A percentile compares a stretch with the other conserved stretches of the same genome.
phyloP scores from a whole-genome alignment of 2,888 invertebrate genomes.

The Gastracanthus pulcherrimus region DNA sequence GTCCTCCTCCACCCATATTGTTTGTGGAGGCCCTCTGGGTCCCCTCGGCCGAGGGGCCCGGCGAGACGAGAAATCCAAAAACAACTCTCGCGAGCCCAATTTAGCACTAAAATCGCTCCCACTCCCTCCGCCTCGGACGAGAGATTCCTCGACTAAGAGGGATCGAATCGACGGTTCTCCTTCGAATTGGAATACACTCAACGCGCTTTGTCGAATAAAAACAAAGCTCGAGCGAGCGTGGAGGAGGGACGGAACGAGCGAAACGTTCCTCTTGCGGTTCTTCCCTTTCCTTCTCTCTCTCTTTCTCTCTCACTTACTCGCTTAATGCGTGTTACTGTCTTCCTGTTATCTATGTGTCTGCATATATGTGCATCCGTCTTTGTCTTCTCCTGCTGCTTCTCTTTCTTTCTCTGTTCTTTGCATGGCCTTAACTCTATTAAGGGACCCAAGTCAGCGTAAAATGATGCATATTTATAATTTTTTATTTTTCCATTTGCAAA shows the following conservation, averaged over 20 bases:
- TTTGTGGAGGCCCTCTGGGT: constrained; percentile 7
- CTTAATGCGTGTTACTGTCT: constrained; percentile 16
- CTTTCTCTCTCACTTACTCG: background rate
- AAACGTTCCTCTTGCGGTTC: constrained; percentile 24
- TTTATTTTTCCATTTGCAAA: constrained; percentile 1
- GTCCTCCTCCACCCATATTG: background rate
- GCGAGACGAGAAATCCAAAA: constrained; percentile 34
- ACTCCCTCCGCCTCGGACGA: background rate
- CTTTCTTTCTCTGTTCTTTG: background rate
- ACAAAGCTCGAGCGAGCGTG: background rate
- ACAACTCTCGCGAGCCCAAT: constrained; percentile 17
- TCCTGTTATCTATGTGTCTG: constrained; percentile 40
- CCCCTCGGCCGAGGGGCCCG: background rate
- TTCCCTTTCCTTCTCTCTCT: background rate
- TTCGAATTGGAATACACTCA: constrained; percentile 15
- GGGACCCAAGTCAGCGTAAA: constrained; percentile 38
- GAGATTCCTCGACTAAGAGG: background rate
- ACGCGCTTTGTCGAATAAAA: constrained; percentile 7
- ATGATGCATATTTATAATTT: constrained; percentile 24
- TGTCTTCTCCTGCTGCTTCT: background rate
- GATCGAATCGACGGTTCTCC: background rate
- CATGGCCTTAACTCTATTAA: background rate
- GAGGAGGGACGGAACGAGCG: background rate
- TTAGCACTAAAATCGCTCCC: constrained; percentile 23
- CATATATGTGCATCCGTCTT: constrained; percentile 10